Evolutionary conservation across 2,888 invertebrate species (phyloP), one percentile per base, ranked within the genome.

Genomic region (Merodon equestris): DNA sequence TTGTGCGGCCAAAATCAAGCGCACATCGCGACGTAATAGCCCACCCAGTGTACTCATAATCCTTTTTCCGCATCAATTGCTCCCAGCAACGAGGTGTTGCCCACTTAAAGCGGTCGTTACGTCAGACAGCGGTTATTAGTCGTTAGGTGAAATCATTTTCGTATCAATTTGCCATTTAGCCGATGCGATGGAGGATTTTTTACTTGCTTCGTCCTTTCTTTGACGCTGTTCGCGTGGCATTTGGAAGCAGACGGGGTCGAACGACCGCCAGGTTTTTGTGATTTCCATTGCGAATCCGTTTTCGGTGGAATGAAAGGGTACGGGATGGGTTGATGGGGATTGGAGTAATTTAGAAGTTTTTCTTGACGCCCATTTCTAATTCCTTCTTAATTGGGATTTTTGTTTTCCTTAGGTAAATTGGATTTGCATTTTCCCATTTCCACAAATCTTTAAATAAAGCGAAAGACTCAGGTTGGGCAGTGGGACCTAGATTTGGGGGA

Each of bases 91-190:
- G 79, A 79, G 79, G 79, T 79, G 79, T 79, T 79, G 79, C 74
- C 79, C 74, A 70, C 54, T 79, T 68, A 57, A 54, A 68, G 48
- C 38, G 74, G 74, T 60, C 60, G 64, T 64, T 60, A 60, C 74
- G 63, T 79, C 74, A 74, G 79, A 68, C 79, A 79, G 74, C 74
- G 79, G 79, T 79, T 79, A 79, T 79, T 79, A 79, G 79, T 79
- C 79, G 79, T 79, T 79, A 79, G 74, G 74, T 79, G 68, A 74
- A 79, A 79, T 79, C 58, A 79, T 79, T 79, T 79, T 74, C 74
- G 64, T 79, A 79, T 79, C 79, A 79, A 79, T 79, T 79, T 74
- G 74, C 77, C 63, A 79, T 79, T 79, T 79, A 42, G 64, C 67
- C 47, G 13, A 57, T 67, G 70, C 42, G 19, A 42, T 51, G 44